Evolutionary conservation across 2,797 vertebrate genomes (phyloP), one percentile per base, ranked within the genome.

Genomic region (Microchirus variegatus): DNA sequence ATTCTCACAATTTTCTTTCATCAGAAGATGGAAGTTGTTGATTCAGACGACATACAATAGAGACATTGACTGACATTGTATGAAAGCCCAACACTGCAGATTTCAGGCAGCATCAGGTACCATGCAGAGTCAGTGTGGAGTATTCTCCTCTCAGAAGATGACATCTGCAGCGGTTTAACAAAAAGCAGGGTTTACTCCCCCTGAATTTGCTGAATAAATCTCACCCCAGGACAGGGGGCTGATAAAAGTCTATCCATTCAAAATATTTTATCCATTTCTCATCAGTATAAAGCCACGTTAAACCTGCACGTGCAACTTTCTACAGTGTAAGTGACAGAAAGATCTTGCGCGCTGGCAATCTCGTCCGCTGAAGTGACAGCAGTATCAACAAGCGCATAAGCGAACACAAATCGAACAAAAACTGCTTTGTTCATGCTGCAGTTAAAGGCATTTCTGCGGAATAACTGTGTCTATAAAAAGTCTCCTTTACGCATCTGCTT

Each of bases 401-500:
- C 36, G 48, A 54, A 48, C 54, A 42, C 11, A 36, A 47, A 61
- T 54, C 5, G 0, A 14, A 48, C 55, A 53, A 55, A 55, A 83
- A 68, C n/a, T 54, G 5, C 59, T 57, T 38, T 0, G 4, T 49
- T 55, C 31, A 15, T 42, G 13, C 53, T 58, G 19, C 52, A 63
- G 42, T 77, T 73, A 58, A 56, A 67, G 53, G 44, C 49, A 53
- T 66, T 59, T 63, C 60, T 62, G 59, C 65, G 58, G 49, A 73
- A 70, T 71, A 69, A 80, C 57, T 63, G 64, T 57, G 22, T 58
- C 51, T 61, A 63, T 74, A 55, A 78, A 78, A 60, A 59, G 65
- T 82, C 70, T 55, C 54, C 49, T 78, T 72, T 57, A 69, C 70
- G 76, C 74, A 73, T 74, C 43, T 15, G 10, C 70, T 81, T 65